Evolutionary conservation across 2,113 vertebrate species (phyloP), one percentile per base, ranked within the genome.

Genomic region (Lampris megalopsis): DNA sequence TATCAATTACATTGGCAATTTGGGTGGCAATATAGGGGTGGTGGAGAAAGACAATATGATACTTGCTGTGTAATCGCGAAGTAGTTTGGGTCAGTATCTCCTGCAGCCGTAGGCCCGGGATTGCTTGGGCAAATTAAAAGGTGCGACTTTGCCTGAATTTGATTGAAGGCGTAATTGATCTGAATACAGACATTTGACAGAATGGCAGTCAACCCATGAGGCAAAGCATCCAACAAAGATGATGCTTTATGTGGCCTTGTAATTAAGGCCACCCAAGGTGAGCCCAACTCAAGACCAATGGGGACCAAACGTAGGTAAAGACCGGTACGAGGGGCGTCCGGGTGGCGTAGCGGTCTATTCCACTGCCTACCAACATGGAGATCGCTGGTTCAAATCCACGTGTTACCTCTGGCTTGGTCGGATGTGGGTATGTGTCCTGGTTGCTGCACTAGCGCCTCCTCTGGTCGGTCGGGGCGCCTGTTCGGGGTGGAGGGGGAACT

Each of bases 1-100:
- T 87, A 84, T 90, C 85, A 92, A 92, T 92, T 91, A 86, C 81
- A 52, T 53, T 42, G 54, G 80, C 84, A 86, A 90, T 89, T 90
- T 86, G 74, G 84, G 86, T 80, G 86, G 81, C 67, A 67, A 57
- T 83, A 71, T 58, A 60, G 73, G 68, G 74, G 76, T 71, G 73
- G 70, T 1, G 24, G 75, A 61, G 57, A 67, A 70, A n/a, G 54
- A 45, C 58, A 83, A 80, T 79, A 68, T 70, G 79, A 79, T 70
- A 77, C 80, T 58, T 45, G 53, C 71, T 6, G 61, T 62, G 75
- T 80, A 75, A 65, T 89, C 67, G 37, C 72, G 85, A 88, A 58
- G 77, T 90, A 79, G 71, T 24, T 24, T 80, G 11, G 86, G 88
- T 89, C 81, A 84, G 53, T 50, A 54, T 68, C 58, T 78, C 71